These are phyloP conservation scores for Colius striatus DNA, from an alignment of 2,113 vertebrate genomes.

Conservation along the genomic window DNA sequence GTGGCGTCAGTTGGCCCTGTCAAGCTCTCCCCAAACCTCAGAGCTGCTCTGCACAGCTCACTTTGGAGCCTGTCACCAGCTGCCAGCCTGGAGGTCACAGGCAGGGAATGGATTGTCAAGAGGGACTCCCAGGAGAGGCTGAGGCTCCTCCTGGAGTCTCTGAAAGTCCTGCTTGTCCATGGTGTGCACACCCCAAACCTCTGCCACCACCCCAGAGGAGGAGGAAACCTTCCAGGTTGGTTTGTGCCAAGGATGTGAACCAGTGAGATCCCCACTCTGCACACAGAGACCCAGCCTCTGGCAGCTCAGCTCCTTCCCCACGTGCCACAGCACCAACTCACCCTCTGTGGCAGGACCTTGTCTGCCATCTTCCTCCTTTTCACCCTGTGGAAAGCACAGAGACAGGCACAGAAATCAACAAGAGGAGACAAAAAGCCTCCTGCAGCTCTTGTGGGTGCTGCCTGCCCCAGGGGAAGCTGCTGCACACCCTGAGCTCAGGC, in stretches of 20 bases:
- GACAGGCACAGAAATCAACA: background rate
- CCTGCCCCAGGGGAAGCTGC: background rate
- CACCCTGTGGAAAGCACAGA: constrained; percentile 73
- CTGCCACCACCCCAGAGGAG: background rate
- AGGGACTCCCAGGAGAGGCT: background rate
- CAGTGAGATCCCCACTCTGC: background rate
- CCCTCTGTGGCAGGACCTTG: constrained; percentile 97
- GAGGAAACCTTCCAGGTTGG: background rate
- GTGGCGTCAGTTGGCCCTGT: too few species aligned
- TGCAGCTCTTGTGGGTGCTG: background rate
- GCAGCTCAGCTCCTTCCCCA: background rate
- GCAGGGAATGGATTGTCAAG: background rate
- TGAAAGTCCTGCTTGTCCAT: background rate
- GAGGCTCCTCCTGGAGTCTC: background rate
- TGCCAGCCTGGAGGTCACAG: background rate
- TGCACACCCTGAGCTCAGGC: too few species aligned
- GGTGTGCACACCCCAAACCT: background rate
- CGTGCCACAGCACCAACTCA: constrained; percentile 52
- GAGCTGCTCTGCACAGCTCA: background rate
- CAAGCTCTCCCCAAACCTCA: background rate
- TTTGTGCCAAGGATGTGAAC: background rate
- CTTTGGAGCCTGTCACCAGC: background rate
- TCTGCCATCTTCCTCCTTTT: constrained; percentile 99
- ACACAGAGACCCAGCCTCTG: background rate
- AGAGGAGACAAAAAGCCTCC: background rate